Conservation (phyloP, 2,113 vertebrate genomes). For the Phocoena sinus region DNA sequence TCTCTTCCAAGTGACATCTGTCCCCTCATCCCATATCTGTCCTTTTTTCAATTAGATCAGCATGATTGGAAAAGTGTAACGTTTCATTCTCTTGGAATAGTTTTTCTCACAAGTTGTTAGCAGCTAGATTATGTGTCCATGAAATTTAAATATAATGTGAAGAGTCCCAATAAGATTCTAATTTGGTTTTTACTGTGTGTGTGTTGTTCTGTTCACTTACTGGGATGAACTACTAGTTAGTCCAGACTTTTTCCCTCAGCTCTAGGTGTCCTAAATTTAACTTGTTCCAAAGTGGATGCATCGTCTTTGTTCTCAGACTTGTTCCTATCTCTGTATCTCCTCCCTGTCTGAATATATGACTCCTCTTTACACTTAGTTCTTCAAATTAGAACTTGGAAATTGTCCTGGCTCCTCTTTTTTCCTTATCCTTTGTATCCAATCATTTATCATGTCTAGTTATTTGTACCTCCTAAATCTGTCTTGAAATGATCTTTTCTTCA, state of each 20-base stretch:
- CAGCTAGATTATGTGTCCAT: slow-evolving; percentile 9
- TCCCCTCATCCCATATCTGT: neutral
- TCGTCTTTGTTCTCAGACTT: neutral
- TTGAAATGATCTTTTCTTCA: neutral
- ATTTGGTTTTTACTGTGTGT: neutral
- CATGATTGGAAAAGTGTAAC: neutral
- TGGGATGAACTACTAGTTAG: neutral
- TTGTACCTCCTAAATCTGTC: neutral
- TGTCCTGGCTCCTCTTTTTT: neutral
- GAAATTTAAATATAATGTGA: slow-evolving; percentile 16
- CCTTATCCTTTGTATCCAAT: neutral
- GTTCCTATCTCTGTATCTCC: neutral
- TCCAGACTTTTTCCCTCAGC: neutral
- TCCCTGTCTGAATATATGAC: neutral
- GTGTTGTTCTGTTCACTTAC: neutral
- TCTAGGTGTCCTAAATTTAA: neutral
- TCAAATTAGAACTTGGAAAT: neutral
- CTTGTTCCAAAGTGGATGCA: neutral
- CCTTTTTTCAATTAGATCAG: neutral
- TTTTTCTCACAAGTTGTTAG: neutral
- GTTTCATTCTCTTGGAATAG: neutral
- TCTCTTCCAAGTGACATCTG: neutral
- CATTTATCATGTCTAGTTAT: neutral
- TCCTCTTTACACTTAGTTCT: neutral
- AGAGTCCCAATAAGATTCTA: neutral